phyloP scores from a whole-genome alignment of 2,113 vertebrate species.

The Leucopsar rothschildi region DNA sequence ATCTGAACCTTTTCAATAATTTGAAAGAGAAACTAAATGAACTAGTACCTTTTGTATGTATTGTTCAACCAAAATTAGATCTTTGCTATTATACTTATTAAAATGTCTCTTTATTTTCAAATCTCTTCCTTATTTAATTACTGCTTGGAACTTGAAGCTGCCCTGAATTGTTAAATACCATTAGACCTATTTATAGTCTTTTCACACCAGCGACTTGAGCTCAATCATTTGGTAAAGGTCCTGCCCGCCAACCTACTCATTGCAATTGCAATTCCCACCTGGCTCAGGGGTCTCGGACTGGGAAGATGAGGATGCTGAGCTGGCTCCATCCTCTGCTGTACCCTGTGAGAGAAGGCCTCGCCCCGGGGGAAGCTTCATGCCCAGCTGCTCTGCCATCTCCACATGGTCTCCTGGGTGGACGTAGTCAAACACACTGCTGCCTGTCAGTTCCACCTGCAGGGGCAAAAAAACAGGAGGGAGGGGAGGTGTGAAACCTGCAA shows the following conservation, averaged over 20 bases:
- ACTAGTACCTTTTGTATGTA: constrained; percentile 67
- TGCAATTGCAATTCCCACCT: constrained; percentile 83
- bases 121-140: constrained; percentile 83
- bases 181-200: constrained; percentile 76
- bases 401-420: constrained; percentile 97
- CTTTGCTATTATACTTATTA: constrained; percentile 81
- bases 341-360: constrained; percentile 91
- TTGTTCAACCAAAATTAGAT: constrained; percentile 78
- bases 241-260: constrained; percentile 70
- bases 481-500: constrained; percentile 19
- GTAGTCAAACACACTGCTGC: constrained; percentile 98
- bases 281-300: constrained; percentile 97
- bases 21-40: constrained; percentile 73
- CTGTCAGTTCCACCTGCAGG: constrained; percentile 96
- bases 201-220: constrained; percentile 69
- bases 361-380: constrained; percentile 97
- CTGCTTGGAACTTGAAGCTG: constrained; percentile 71
- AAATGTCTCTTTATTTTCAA: constrained; percentile 83
- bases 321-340: constrained; percentile 88
- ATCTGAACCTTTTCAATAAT: constrained; percentile 70
- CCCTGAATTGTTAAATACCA: constrained; percentile 79
- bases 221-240: constrained; percentile 75
- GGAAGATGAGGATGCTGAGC: constrained; percentile 94
- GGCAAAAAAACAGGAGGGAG: constrained; percentile 18
- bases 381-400: constrained; percentile 98